Conservation (phyloP, 1,140 invertebrate genomes). For the Lordiphosa collinella region DNA sequence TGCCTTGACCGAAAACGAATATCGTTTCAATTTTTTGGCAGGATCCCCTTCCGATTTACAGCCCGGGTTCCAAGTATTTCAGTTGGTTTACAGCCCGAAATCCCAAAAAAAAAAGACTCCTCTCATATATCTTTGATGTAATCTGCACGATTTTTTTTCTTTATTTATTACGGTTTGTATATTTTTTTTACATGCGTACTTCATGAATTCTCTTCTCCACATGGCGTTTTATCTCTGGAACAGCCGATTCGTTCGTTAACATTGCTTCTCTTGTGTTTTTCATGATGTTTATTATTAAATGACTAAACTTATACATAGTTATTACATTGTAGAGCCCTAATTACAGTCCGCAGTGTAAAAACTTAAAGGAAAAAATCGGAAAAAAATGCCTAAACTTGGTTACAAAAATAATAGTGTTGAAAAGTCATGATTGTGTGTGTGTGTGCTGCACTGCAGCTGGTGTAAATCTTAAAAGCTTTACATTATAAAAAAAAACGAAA, state of each 20-base stretch:
- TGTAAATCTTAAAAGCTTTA: neutral
- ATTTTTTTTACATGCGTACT: neutral
- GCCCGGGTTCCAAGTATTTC: too few species aligned
- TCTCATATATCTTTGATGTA: slow-evolving; percentile 6
- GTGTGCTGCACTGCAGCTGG: slow-evolving; percentile 40
- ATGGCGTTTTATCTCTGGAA: neutral
- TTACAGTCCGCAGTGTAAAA: slow-evolving; percentile 50
- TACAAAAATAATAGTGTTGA: neutral
- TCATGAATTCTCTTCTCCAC: neutral
- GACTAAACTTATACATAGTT: slow-evolving; percentile 50
- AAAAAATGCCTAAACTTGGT: slow-evolving; percentile 55
- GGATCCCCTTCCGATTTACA: too few species aligned
- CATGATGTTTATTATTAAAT: slow-evolving; percentile 28
- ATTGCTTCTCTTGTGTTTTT: neutral
- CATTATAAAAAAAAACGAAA: slow-evolving; percentile 6
- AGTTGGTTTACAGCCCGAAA: too few species aligned
- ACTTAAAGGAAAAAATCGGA: slow-evolving; percentile 9
- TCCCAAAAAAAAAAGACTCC: too few species aligned
- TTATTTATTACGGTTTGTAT: slow-evolving; percentile 34
- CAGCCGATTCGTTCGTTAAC: too few species aligned
- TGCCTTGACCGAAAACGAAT: too few species aligned
- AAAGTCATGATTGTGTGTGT: neutral
- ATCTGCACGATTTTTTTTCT: slow-evolving; percentile 30
- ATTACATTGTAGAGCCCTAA: slow-evolving; percentile 52
- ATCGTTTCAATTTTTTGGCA: too few species aligned